Percentiles rank a stretch among this genome's conserved stretches.
phyloP scores from a whole-genome alignment of 1,140 invertebrate species.

The Ceratosolen solmsi region DNA sequence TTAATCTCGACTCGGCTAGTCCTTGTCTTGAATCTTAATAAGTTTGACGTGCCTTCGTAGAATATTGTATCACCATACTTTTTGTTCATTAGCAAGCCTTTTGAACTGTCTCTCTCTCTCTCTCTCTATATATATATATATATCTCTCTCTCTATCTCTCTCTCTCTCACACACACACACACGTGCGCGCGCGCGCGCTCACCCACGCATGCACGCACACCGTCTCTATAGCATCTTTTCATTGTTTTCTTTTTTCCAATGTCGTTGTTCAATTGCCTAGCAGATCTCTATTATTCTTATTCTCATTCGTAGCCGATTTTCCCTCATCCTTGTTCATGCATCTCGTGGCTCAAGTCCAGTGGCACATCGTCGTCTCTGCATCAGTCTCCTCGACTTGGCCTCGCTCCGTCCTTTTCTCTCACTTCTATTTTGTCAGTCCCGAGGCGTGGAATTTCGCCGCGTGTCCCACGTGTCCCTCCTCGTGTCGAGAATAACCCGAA shows the following conservation, averaged over 20 bases:
- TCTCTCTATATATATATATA: neutral
- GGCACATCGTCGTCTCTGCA: neutral
- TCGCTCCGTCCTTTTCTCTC: neutral
- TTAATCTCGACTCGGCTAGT: too few species aligned
- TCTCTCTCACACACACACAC: too few species aligned
- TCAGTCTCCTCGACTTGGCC: neutral
- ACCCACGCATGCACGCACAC: too few species aligned
- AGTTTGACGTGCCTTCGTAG: neutral
- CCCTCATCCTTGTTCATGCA: neutral
- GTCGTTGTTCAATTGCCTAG: conserved; percentile 10
- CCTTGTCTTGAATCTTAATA: too few species aligned
- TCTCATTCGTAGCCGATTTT: neutral
- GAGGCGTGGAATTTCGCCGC: conserved; percentile 23
- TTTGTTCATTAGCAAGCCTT: neutral
- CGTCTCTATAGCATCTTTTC: neutral
- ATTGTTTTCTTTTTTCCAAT: neutral
- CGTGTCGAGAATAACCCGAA: conserved; percentile 45
- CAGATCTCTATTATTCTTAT: neutral
- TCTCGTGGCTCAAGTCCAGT: neutral
- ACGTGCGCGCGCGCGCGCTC: too few species aligned
- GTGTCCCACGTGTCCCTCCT: neutral
- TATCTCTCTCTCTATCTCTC: neutral
- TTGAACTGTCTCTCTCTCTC: neutral
- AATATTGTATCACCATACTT: neutral
- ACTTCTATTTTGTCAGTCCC: neutral